Conservation (phyloP, 2,797 vertebrate species). For the Alauda arvensis region DNA sequence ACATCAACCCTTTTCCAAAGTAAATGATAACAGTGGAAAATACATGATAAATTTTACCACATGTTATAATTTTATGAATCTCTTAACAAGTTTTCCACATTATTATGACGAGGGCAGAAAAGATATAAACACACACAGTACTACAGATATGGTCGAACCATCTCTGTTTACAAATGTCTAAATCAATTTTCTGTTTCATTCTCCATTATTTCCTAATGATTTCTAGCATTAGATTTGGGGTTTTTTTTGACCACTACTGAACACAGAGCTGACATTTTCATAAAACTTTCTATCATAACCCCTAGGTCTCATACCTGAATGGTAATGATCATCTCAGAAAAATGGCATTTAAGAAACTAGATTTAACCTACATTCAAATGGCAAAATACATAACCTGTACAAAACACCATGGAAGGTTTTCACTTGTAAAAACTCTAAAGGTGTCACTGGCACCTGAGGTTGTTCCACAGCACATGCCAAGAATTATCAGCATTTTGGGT, state of each 20-base stretch:
- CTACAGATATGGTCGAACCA: neutral
- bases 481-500: neutral
- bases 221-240: neutral
- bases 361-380: neutral
- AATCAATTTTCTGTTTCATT: neutral
- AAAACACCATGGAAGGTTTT: neutral
- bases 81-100: neutral
- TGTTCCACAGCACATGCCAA: neutral
- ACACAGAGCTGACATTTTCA: neutral
- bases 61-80: neutral
- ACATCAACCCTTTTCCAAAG: neutral
- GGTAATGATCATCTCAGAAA: neutral
- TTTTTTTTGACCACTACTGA: neutral
- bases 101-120: neutral
- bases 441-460: neutral
- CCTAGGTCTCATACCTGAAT: neutral
- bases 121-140: neutral
- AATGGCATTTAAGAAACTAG: neutral
- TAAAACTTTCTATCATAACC: neutral
- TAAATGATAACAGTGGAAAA: neutral
- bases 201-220: neutral
- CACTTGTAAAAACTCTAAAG: neutral
- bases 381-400: neutral
- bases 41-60: fast-evolving
- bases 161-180: neutral